Conservation (phyloP, 2,888 invertebrate species). For the Papilio elwesi region DNA sequence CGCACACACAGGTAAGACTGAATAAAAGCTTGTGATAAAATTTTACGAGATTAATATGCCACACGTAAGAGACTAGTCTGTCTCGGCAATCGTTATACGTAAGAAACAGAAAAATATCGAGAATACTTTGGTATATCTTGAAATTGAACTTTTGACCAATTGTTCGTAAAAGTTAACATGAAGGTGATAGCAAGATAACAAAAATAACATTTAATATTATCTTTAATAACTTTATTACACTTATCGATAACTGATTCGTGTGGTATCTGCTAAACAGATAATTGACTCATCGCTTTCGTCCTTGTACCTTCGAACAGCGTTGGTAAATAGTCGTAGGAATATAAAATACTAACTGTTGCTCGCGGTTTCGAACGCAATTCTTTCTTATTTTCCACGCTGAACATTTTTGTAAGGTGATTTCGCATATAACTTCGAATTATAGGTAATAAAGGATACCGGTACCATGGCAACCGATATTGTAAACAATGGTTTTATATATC, state of each 20-base stretch:
- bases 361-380: too few species aligned
- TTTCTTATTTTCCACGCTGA: too few species aligned
- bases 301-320: not conserved
- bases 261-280: not conserved
- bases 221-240: not conserved
- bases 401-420: not conserved
- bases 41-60: not conserved
- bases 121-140: not conserved
- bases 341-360: too few species aligned
- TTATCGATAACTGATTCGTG: not conserved
- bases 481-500: too few species aligned
- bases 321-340: not conserved
- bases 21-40: too few species aligned
- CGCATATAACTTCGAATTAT: not conserved
- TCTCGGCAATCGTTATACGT: not conserved
- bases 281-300: not conserved
- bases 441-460: too few species aligned
- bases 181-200: not conserved
- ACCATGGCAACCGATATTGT: too few species aligned
- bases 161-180: not conserved
- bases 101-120: not conserved
- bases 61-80: not conserved
- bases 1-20: too few species aligned
- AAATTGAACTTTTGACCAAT: not conserved
- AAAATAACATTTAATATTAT: not conserved